These are phyloP conservation scores for Microcebus ravelobensis DNA, from an alignment of 2,113 vertebrate genomes.

Conservation along the genomic window DNA sequence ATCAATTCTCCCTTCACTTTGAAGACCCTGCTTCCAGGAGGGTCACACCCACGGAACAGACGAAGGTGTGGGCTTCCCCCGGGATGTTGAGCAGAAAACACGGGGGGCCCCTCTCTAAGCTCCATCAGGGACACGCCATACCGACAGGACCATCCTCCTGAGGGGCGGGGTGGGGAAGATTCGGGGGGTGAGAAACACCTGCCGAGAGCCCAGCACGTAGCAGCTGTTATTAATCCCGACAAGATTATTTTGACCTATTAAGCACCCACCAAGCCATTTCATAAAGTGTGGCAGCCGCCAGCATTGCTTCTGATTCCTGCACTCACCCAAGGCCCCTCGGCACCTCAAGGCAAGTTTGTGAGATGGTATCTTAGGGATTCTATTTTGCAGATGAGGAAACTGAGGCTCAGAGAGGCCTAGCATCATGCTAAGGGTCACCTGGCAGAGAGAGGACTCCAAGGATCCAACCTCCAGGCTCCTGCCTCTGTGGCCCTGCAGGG, in stretches of 20 bases:
- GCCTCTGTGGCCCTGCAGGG: constrained; percentile 51
- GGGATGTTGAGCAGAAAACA: not conserved
- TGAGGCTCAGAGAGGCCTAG: constrained; percentile 55
- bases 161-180: not conserved
- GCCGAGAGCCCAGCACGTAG: not conserved
- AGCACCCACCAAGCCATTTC: not conserved
- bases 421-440: constrained; percentile 26
- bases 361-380: not conserved
- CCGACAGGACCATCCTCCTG: not conserved
- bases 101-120: not conserved
- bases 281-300: not conserved
- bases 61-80: not conserved
- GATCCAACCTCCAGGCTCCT: not conserved
- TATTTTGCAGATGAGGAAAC: constrained; percentile 56
- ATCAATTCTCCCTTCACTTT: not conserved
- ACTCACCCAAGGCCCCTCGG: not conserved
- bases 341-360: not conserved
- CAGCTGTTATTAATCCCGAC: not conserved
- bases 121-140: not conserved
- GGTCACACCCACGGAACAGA: not conserved
- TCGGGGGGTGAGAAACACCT: not conserved
- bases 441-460: constrained; percentile 41
- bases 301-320: not conserved
- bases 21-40: not conserved
- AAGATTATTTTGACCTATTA: not conserved